Evolutionary conservation across 2,113 vertebrate species (phyloP).

Genomic region (Apteryx mantelli): DNA sequence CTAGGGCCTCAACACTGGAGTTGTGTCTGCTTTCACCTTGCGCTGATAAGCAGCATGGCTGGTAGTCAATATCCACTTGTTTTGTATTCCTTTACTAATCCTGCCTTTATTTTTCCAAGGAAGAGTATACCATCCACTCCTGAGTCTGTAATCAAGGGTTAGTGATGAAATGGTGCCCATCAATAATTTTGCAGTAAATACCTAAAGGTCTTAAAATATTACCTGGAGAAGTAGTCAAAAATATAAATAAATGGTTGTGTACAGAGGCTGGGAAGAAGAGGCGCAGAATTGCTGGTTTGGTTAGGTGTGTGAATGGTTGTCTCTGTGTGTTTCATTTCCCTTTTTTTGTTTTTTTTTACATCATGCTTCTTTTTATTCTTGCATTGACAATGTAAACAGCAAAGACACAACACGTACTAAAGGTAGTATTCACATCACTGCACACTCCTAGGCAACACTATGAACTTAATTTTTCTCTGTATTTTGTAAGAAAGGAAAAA

Average conservation of each 20-base stretch:
- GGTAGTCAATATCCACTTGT: background rate
- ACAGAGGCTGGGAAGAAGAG: background rate
- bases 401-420: slow-evolving; percentile 33
- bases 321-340: fast-evolving
- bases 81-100: background rate
- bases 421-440: slow-evolving; percentile 20
- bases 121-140: background rate
- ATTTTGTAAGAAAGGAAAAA: background rate
- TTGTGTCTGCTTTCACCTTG: background rate
- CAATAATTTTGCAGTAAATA: background rate
- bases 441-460: slow-evolving; percentile 44
- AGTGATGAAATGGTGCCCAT: background rate
- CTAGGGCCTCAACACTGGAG: background rate
- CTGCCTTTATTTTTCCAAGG: background rate
- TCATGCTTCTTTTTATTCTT: slow-evolving; percentile 16
- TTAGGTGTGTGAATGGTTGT: background rate
- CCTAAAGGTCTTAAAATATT: background rate
- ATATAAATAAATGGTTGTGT: background rate
- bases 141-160: background rate
- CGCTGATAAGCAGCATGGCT: background rate
- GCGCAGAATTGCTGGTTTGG: background rate
- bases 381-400: slow-evolving; percentile 16
- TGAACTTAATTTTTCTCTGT: slow-evolving; percentile 1
- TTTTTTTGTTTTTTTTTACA: background rate
- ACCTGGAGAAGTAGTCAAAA: background rate